Conservation (phyloP, 1,140 invertebrate genomes). For the Meloidogyne chitwoodi region DNA sequence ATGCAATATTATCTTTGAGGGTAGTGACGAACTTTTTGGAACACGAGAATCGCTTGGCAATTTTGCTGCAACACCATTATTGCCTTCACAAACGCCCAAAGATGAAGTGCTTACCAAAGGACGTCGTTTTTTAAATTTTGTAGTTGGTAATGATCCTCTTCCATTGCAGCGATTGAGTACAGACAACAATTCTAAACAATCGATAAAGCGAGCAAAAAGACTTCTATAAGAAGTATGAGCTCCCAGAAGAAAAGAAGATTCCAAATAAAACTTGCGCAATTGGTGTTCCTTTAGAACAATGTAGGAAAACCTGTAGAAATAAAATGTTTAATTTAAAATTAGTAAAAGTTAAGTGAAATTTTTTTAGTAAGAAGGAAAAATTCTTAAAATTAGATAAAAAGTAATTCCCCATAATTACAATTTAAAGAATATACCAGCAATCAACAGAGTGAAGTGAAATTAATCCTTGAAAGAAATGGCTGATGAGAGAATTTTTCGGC, state of each 20-base stretch:
- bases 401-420: conserved; percentile 10
- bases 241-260: conserved; percentile 47
- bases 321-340: background rate
- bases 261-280: conserved; percentile 41
- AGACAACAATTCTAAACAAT: conserved; percentile 53
- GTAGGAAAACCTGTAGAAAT: conserved; percentile 51
- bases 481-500: conserved; percentile 49
- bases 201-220: conserved; percentile 53
- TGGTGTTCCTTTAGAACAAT: conserved; percentile 57
- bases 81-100: background rate
- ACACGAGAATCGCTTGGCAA: conserved; percentile 50
- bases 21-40: conserved; percentile 54
- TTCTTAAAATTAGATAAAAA: too few species aligned
- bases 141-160: background rate
- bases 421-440: conserved; percentile 2
- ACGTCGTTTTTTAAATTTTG: background rate
- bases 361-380: too few species aligned
- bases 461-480: conserved; percentile 49
- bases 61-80: conserved; percentile 24
- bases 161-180: conserved; percentile 37
- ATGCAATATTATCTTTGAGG: conserved; percentile 15
- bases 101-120: background rate
- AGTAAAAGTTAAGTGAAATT: too few species aligned
- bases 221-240: conserved; percentile 51
- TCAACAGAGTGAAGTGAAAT: conserved; percentile 36